A percentile compares a stretch with the other conserved stretches of the same genome.
phyloP scores from a whole-genome alignment of 2,113 vertebrate genomes.

The Seriola rivoliana region DNA sequence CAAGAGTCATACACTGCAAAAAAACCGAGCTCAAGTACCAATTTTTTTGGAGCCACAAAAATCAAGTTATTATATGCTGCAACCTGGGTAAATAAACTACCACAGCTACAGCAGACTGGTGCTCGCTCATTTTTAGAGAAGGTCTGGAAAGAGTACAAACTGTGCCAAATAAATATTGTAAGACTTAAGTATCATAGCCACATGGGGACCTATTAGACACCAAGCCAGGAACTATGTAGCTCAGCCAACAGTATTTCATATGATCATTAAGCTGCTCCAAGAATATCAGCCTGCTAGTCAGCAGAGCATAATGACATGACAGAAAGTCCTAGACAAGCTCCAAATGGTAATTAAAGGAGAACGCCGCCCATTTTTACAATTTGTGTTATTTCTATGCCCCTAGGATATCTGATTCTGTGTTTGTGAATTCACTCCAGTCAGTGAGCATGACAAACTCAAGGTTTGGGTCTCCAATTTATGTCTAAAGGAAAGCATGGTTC shows the following conservation, averaged over 20 bases:
- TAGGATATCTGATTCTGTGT: background rate
- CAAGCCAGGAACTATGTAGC: slow-evolving; percentile 23
- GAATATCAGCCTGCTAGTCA: slow-evolving; percentile 36
- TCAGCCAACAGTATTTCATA: slow-evolving; percentile 47
- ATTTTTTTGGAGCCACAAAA: background rate
- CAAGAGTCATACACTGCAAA: background rate
- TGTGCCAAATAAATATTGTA: slow-evolving; percentile 56
- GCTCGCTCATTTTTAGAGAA: slow-evolving; percentile 27
- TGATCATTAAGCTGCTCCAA: slow-evolving; percentile 51
- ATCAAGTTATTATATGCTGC: background rate
- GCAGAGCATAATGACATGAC: slow-evolving; percentile 35
- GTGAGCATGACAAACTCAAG: background rate
- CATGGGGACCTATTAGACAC: slow-evolving; percentile 69
- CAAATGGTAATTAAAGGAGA: slow-evolving; percentile 22
- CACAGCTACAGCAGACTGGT: background rate
- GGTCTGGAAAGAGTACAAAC: slow-evolving; percentile 27
- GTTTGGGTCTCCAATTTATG: background rate
- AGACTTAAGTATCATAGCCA: slow-evolving; percentile 55
- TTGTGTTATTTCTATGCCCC: slow-evolving; percentile 10
- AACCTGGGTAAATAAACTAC: slow-evolving; percentile 17
- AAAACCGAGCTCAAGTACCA: background rate
- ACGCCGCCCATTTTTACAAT: background rate
- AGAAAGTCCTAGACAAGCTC: slow-evolving; percentile 11
- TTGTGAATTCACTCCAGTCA: slow-evolving; percentile 7
- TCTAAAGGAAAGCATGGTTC: background rate